Base-by-base conservation (phyloP, 2,888 invertebrate species). In the Volucella bombylans region DNA sequence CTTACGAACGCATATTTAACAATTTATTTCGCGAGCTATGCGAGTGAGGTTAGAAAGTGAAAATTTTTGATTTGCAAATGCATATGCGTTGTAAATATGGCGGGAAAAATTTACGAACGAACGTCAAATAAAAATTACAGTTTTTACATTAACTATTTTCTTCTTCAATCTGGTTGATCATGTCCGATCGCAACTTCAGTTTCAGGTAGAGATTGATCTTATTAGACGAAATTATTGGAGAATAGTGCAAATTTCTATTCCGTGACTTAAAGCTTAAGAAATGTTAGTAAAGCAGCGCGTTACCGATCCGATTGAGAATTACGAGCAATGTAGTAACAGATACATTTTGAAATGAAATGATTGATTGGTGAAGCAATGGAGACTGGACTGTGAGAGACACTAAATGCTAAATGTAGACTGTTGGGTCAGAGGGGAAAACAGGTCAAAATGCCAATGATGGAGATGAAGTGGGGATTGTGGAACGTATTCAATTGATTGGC, bases 31-130 rank as follows among this genome's bases (percentile, higher is more conserved):
- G 68, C 59, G 41, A 39, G 54, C 81, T 81, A 45, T 45, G 31
- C 45, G 43, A 68, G 78, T 69, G 71, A 76, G 76, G 74, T 80
- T 85, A 85, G 81, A 85, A 85, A 85, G 85, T 85, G 85, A 81
- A 81, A 81, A 31, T 31, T 31, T 31, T 31, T 31, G 31, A 31
- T 31, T 77, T 81, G 54, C 61, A 76, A 52, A 72, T 67, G 38
- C 54, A 65, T 31, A 31, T 31, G 23, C 49, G 15, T 10, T 6
- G 31, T 52, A 69, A 38, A 50, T 55, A 38, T 15, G 65, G 61
- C 41, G 54, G 49, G 45, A 71, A 38, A 49, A 18, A 67, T 62
- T 64, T 31, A 39, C 50, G 15, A 62, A 61, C 47, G 39, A 43
- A 31, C 31, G 31, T 6, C 6, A 50, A 43, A 49, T 18, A 52